Conservation (phyloP, 2,797 vertebrate species). For the Mormyrops attenuatus region DNA sequence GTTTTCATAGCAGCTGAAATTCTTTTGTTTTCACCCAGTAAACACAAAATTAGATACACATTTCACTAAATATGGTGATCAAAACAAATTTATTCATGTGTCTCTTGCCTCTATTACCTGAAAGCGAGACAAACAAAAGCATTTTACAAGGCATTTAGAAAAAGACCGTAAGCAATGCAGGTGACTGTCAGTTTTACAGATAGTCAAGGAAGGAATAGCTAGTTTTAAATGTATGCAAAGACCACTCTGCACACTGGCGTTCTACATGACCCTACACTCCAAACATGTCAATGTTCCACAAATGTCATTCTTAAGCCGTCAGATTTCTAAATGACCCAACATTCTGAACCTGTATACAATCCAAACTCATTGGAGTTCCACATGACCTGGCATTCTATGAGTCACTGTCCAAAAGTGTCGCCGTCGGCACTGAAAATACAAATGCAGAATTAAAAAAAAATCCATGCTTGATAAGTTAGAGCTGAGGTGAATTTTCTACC, state of each 20-base stretch:
- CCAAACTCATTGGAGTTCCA: not conserved
- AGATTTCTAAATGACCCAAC: not conserved
- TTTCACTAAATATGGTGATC: not conserved
- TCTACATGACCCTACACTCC: not conserved
- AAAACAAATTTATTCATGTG: not conserved
- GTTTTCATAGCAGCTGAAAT: not conserved
- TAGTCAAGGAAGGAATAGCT: not conserved
- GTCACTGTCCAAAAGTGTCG: not conserved
- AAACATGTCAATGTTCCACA: not conserved
- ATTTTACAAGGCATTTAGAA: not conserved
- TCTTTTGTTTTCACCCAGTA: not conserved
- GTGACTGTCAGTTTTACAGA: not conserved
- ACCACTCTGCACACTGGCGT: not conserved
- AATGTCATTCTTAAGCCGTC: not conserved
- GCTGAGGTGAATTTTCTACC: not conserved
- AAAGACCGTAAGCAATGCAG: not conserved
- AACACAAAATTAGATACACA: not conserved
- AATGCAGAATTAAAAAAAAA: not conserved
- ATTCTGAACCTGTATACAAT: not conserved
- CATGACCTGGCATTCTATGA: not conserved
- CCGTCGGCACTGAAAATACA: not conserved
- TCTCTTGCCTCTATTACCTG: not conserved
- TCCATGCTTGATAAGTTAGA: not conserved
- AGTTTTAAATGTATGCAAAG: not conserved
- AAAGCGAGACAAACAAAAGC: not conserved